A percentile compares a stretch with the other conserved stretches of the same genome.
Evolutionary conservation across 2,797 vertebrate genomes (phyloP).

Genomic region (Coregonus sp.): DNA sequence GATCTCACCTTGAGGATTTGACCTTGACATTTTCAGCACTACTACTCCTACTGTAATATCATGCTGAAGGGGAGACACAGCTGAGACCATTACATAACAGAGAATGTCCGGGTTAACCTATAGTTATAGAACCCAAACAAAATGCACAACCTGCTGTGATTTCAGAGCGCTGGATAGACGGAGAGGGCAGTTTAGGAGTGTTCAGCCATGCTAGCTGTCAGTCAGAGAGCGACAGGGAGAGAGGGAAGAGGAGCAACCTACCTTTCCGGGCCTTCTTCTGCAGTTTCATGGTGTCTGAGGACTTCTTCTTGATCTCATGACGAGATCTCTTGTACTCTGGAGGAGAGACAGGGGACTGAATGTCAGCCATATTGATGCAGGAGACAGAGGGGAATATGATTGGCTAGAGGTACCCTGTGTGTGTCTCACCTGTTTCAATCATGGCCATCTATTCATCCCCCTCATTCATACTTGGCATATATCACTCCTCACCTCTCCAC

Average conservation of each 20-base stretch:
- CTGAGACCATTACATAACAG: not conserved
- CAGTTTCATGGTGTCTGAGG: constrained; percentile 95
- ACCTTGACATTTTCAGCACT: constrained; percentile 31
- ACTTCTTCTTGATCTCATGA: constrained; percentile 98
- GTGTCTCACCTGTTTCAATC: no score
- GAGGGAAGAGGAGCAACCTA: constrained; percentile 52
- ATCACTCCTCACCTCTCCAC: no score
- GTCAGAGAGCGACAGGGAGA: not conserved
- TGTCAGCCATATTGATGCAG: not conserved
- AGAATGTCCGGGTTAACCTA: not conserved
- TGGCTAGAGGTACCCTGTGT: not conserved
- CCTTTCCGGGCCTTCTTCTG: constrained; percentile 99
- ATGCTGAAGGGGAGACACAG: not conserved
- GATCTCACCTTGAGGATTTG: constrained; percentile 38
- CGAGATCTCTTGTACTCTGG: constrained; percentile 96
- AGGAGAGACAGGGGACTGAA: not conserved
- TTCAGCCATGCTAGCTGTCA: not conserved
- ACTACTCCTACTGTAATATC: not conserved
- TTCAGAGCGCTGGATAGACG: not conserved
- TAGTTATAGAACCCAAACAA: not conserved
- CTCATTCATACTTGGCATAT: not conserved
- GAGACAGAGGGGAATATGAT: not conserved
- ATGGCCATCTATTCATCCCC: not conserved
- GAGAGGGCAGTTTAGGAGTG: not conserved
- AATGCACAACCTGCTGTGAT: not conserved